Evolutionary conservation across 2,888 invertebrate species (phyloP).

Genomic region (Cepaea hortensis): DNA sequence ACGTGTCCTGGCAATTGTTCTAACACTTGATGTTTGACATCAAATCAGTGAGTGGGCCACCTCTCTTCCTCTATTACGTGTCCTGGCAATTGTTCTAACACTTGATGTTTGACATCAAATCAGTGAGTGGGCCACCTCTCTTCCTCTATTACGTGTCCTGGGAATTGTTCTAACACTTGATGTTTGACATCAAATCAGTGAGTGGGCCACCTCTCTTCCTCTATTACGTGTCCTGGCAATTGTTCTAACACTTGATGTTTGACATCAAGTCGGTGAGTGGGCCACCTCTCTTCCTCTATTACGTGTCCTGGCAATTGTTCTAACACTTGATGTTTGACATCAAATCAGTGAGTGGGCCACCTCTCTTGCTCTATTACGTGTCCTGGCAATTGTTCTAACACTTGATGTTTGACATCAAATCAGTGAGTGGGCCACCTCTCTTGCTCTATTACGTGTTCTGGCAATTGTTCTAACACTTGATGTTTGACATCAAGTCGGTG

Average conservation of each 20-base stretch:
- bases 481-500: conserved; percentile 55
- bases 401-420: conserved; percentile 54
- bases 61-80: too few species aligned
- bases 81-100: too few species aligned
- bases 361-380: too few species aligned
- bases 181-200: conserved; percentile 55
- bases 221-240: too few species aligned
- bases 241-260: conserved; percentile 39
- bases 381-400: too few species aligned
- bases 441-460: too few species aligned
- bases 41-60: conserved; percentile 46
- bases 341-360: conserved; percentile 46
- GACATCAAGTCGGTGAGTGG: conserved; percentile 53
- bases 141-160: too few species aligned
- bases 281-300: too few species aligned
- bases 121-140: conserved; percentile 42
- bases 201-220: background rate
- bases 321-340: conserved; percentile 55
- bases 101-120: conserved; percentile 54
- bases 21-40: conserved; percentile 55
- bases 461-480: too few species aligned
- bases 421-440: conserved; percentile 42
- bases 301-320: too few species aligned
- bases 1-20: too few species aligned
- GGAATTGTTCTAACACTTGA: too few species aligned